Percentiles rank a stretch among this genome's conserved stretches.
These are phyloP conservation scores for Myotis pilosus DNA, from an alignment of 2,797 vertebrate species.

Conservation along the genomic window DNA sequence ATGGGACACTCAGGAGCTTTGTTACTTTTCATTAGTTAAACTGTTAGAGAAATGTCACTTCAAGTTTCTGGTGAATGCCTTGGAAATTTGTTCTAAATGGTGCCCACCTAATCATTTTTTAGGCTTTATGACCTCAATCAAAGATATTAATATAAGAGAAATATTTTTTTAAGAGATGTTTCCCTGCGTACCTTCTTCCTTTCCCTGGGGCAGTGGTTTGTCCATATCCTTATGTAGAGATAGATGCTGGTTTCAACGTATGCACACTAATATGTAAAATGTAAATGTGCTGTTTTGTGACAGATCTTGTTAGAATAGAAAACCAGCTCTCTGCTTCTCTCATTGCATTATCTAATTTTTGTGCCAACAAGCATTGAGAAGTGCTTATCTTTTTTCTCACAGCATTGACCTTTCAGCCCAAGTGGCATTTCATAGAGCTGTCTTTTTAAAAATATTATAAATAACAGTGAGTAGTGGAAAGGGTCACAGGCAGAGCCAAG, in stretches of 20 bases:
- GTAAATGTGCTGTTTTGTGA: not conserved
- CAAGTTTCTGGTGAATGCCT: not conserved
- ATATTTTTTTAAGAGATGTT: not conserved
- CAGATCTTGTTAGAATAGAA: not conserved
- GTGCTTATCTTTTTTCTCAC: not conserved
- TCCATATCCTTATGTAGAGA: not conserved
- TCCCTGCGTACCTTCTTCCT: not conserved
- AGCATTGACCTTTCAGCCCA: not conserved
- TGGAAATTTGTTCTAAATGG: constrained; percentile 4
- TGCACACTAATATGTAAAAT: not conserved
- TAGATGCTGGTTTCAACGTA: not conserved
- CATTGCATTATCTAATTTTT: not conserved
- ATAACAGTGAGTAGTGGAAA: not conserved
- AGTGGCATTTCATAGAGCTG: not conserved
- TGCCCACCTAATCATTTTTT: constrained; percentile 5
- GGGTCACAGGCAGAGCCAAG: constrained; percentile 6
- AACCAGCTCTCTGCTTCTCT: not conserved
- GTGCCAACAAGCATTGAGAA: not conserved
- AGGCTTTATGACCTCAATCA: not conserved
- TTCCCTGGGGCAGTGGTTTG: not conserved
- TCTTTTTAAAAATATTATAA: not conserved
- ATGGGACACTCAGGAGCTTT: not conserved
- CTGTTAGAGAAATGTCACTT: not conserved
- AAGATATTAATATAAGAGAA: not conserved
- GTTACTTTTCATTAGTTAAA: not conserved